Evolutionary conservation across 2,113 vertebrate genomes (phyloP).

Genomic region (Eira barbara): DNA sequence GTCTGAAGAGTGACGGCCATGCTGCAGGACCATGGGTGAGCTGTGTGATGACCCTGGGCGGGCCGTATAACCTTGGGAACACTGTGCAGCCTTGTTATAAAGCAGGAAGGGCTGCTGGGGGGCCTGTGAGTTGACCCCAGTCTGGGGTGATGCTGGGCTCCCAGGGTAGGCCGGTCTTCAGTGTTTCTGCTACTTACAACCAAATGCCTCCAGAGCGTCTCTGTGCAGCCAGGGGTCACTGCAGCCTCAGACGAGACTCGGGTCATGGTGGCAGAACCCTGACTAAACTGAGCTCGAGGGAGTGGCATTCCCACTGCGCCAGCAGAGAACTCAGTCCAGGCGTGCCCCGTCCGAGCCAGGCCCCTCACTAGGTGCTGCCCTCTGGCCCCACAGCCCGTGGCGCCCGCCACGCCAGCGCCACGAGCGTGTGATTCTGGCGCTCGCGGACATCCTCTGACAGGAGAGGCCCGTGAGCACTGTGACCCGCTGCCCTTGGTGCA

Average conservation of each 20-base stretch:
- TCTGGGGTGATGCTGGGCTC: background rate
- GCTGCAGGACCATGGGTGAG: background rate
- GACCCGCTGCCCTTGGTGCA: background rate
- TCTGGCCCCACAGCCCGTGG: background rate
- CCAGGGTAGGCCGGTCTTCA: background rate
- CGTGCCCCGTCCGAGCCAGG: background rate
- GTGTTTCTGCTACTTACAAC: background rate
- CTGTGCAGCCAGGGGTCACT: background rate
- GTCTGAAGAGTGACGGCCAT: too few species aligned
- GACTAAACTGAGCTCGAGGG: background rate
- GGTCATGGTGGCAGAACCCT: rapidly evolving
- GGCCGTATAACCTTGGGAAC: background rate
- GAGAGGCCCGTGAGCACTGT: background rate
- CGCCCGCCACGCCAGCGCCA: background rate
- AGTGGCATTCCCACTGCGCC: background rate
- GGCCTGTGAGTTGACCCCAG: background rate
- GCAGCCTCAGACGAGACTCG: background rate
- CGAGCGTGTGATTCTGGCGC: background rate
- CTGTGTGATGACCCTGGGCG: background rate
- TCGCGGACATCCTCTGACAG: background rate
- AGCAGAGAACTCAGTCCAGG: background rate
- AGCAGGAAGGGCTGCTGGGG: background rate
- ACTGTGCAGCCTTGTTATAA: background rate
- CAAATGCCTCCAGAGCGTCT: background rate
- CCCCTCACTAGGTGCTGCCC: background rate